Percentiles rank a stretch among this genome's conserved stretches.
Evolutionary conservation across 2,888 invertebrate species (phyloP).

Genomic region (Rotaria magnacalcarata): DNA sequence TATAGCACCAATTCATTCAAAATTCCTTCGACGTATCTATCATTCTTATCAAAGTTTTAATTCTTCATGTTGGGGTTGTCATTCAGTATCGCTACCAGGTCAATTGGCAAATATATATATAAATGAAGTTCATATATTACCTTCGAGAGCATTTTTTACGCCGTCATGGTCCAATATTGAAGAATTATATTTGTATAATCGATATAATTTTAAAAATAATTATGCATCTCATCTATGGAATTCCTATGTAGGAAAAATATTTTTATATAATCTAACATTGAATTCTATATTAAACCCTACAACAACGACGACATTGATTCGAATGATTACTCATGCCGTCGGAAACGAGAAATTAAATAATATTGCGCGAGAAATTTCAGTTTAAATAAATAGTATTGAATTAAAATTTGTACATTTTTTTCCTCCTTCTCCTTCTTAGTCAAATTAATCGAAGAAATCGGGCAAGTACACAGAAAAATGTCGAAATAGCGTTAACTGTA

Average conservation of each 20-base stretch:
- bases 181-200: background rate
- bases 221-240: constrained; percentile 32
- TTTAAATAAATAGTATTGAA: too few relatives aligned
- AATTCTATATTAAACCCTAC: background rate
- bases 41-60: constrained; percentile 24
- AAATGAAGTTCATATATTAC: background rate
- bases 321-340: constrained; percentile 4
- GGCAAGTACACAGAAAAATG: background rate
- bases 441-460: constrained; percentile 27
- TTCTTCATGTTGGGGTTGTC: constrained; percentile 21
- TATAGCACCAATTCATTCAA: background rate
- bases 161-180: background rate
- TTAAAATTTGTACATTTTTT: background rate
- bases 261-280: background rate
- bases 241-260: background rate
- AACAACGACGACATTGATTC: background rate
- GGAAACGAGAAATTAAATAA: background rate
- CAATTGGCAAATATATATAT: background rate
- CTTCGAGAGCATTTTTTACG: background rate
- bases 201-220: constrained; percentile 1
- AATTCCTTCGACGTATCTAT: constrained; percentile 29
- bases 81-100: background rate
- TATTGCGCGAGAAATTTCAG: background rate
- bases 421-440: background rate
- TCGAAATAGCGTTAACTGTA: constrained; percentile 22